Conservation (phyloP, 2,888 invertebrate genomes). For the Tuberolachnus salignus region DNA sequence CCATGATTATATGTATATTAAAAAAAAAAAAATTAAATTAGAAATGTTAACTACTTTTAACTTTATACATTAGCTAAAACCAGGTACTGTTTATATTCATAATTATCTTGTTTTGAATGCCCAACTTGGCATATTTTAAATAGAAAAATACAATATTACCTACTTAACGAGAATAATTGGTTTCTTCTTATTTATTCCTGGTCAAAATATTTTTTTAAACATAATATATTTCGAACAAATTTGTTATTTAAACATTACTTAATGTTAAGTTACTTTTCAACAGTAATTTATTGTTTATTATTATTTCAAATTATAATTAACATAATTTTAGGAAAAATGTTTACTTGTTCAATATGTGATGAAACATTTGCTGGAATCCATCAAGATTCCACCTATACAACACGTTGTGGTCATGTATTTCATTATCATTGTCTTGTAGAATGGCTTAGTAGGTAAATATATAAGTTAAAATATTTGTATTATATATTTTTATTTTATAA, state of each 20-base stretch:
- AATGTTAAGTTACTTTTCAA: background rate
- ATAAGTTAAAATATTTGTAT: background rate
- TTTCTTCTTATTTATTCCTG: too few species aligned
- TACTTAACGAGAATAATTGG: too few species aligned
- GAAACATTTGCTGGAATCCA: conserved; percentile 38
- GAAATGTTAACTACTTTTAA: too few species aligned
- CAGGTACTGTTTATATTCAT: too few species aligned
- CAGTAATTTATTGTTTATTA: background rate
- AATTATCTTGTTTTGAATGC: too few species aligned
- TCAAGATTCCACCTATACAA: conserved; percentile 5
- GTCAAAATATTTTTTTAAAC: too few species aligned
- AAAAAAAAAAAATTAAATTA: too few species aligned
- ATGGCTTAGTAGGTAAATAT: conserved; percentile 43
- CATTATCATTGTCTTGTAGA: conserved; percentile 21
- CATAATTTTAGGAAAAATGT: conserved; percentile 24
- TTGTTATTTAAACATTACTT: background rate
- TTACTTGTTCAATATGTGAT: conserved; percentile 46
- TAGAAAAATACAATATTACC: too few species aligned
- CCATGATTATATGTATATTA: too few species aligned
- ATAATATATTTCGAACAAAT: too few species aligned
- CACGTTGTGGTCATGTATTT: conserved; percentile 47
- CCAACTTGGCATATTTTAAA: too few species aligned
- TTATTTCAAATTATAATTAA: background rate
- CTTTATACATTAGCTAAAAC: too few species aligned
- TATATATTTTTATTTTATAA: background rate